A percentile compares a stretch with the other conserved stretches of the same genome.
phyloP scores from a whole-genome alignment of 2,888 invertebrate genomes.

The Lasioglossum villosulum region DNA sequence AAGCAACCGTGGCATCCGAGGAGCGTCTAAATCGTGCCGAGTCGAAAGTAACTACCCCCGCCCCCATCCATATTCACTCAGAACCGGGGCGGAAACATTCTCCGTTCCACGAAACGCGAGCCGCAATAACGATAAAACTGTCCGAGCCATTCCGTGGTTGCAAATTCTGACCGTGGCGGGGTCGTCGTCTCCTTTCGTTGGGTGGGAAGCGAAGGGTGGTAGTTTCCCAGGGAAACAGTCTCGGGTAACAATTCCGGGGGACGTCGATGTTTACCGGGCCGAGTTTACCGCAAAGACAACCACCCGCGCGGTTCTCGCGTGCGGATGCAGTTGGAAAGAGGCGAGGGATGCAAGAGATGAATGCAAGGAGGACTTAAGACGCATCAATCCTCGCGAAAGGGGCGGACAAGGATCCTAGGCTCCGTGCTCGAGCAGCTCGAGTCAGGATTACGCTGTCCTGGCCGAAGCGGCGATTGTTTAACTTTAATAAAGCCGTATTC shows the following conservation, averaged over 20 bases:
- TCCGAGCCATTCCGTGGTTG: slow-evolving; percentile 20
- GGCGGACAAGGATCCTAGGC: slow-evolving; percentile 37
- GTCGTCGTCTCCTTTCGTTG: background rate
- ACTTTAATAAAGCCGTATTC: slow-evolving; percentile 55
- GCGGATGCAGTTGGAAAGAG: slow-evolving; percentile 14
- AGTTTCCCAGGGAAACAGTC: slow-evolving; percentile 34
- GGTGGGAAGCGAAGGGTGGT: background rate
- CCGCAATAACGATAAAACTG: slow-evolving; percentile 58
- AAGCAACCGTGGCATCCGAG: background rate
- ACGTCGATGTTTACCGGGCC: slow-evolving; percentile 55
- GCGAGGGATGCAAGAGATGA: background rate
- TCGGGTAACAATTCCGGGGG: slow-evolving; percentile 56
- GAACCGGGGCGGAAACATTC: slow-evolving; percentile 16
- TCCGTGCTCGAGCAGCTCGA: slow-evolving; percentile 55
- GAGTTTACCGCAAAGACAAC: slow-evolving; percentile 38
- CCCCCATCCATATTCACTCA: slow-evolving; percentile 29
- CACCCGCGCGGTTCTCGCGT: background rate
- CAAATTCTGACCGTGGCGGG: slow-evolving; percentile 17
- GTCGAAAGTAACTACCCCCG: slow-evolving; percentile 18
- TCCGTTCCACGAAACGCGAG: slow-evolving; percentile 20
- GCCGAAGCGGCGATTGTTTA: slow-evolving; percentile 51
- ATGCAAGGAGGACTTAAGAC: slow-evolving; percentile 14
- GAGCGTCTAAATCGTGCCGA: slow-evolving; percentile 7
- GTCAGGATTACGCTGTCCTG: slow-evolving; percentile 51
- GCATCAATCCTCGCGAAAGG: slow-evolving; percentile 30